Conservation (phyloP, 2,888 invertebrate species). For the Cosmorhoe ocellata region DNA sequence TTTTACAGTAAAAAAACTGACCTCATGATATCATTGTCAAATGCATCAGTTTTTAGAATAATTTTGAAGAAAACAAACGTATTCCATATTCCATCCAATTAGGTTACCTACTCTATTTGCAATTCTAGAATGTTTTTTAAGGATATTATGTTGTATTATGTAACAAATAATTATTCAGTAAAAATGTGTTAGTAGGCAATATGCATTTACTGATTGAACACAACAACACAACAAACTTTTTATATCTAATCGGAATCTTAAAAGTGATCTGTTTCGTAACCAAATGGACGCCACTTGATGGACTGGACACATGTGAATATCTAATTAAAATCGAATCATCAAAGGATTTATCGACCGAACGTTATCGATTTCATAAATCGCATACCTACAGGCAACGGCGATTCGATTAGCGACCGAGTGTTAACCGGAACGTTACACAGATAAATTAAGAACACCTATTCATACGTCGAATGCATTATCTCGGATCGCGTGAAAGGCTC, state of each 20-base stretch:
- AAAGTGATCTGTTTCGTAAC: constrained; percentile 40
- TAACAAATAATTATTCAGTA: constrained; percentile 11
- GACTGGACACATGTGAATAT: constrained; percentile 40
- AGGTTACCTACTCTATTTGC: no score
- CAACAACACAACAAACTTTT: constrained; percentile 29
- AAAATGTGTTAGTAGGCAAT: neutral
- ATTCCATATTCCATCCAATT: no score
- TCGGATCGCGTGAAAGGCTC: constrained; percentile 67
- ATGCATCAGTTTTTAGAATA: constrained; percentile 8
- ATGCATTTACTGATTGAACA: constrained; percentile 12
- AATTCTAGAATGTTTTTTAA: no score
- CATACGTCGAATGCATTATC: constrained; percentile 73
- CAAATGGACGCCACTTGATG: constrained; percentile 34
- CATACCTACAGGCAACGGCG: constrained; percentile 58
- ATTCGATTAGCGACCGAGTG: constrained; percentile 71
- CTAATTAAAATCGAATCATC: constrained; percentile 52
- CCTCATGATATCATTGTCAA: constrained; percentile 70
- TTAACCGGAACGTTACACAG: constrained; percentile 71
- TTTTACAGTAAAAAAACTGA: constrained; percentile 59
- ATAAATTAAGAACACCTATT: constrained; percentile 80
- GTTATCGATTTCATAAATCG: constrained; percentile 67
- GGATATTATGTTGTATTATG: constrained; percentile 13
- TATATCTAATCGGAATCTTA: constrained; percentile 41
- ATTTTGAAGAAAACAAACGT: no score
- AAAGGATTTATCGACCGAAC: constrained; percentile 54